Base-by-base conservation (phyloP, 2,888 invertebrate species). In the Euplexia lucipara region DNA sequence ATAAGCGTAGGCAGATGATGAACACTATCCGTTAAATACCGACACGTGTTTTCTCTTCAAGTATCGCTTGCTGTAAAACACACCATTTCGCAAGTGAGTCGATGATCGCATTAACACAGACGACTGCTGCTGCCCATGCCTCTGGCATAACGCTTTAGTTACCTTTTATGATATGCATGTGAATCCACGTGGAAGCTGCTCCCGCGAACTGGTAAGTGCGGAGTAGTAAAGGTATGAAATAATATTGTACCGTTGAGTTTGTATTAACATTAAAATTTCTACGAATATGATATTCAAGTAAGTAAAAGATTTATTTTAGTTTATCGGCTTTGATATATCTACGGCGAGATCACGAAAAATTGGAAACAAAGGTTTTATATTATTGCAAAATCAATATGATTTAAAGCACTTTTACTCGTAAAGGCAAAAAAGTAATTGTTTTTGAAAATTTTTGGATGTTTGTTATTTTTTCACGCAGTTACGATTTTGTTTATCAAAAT, bases 41-140 rank as follows among this genome's bases (percentile, higher is more conserved):
- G n/a, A n/a, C n/a, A n/a, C n/a, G n/a, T n/a, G n/a, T 8, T 7
- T 1, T 35, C 2, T n/a, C 30, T 64, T n/a, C 14, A 18, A 9
- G 10, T 39, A 2, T 1, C 0, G 1, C 7, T 12, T 5, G 14
- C 4, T 12, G 4, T 14, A 61, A 60, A 47, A 18, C n/a, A 41
- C 12, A 22, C n/a, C 12, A 62, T 52, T 62, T 42, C 9, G 10
- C 32, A 39, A 52, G n/a, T 12, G 47, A 42, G 37, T 44, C 48
- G 35, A 47, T 48, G 71, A 71, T 71, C 53, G 7, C 62, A 63
- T 72, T 49, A 54, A 14, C 22, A 20, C 52, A 68, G 71, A 16
- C 4, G 41, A 48, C 34, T 49, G 60, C 70, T 48, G 3, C 5
- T 41, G 30, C 16, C 14, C 35, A 26, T 10, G 2, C 30, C 30